These are phyloP conservation scores for Temnothorax nylanderi DNA, from an alignment of 1,140 invertebrate genomes.

Conservation along the genomic window DNA sequence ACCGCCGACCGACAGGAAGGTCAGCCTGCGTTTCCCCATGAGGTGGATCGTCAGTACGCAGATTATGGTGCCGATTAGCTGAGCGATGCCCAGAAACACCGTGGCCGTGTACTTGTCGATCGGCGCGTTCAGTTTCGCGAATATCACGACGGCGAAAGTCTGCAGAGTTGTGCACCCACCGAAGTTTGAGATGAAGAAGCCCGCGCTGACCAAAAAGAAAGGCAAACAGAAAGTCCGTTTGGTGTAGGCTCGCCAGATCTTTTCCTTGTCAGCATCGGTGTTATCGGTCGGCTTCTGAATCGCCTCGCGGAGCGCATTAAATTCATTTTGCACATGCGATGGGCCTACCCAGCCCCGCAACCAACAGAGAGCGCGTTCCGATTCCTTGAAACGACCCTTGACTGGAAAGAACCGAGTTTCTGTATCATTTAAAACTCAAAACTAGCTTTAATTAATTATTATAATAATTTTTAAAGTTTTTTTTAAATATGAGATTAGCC, in stretches of 20 bases:
- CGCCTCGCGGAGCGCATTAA: constrained; percentile 85
- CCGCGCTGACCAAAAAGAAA: constrained; percentile 87
- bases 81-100: constrained; percentile 89
- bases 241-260: constrained; percentile 82
- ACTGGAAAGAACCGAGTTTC: constrained; percentile 75
- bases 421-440: background rate
- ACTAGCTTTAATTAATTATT: background rate
- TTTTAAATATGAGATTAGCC: background rate
- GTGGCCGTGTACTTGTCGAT: constrained; percentile 91
- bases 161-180: constrained; percentile 90
- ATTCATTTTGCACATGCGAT: constrained; percentile 86
- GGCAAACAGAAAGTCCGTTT: constrained; percentile 88
- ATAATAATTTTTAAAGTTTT: background rate
- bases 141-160: constrained; percentile 91
- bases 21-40: constrained; percentile 89
- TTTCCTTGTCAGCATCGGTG: constrained; percentile 62
- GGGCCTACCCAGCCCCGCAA: constrained; percentile 89
- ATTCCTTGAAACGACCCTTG: constrained; percentile 87
- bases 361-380: constrained; percentile 87
- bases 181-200: constrained; percentile 90
- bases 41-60: constrained; percentile 89
- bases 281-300: constrained; percentile 74
- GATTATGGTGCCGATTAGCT: constrained; percentile 88
- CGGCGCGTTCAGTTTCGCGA: constrained; percentile 89
- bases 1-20: constrained; percentile 88